phyloP scores from a whole-genome alignment of 2,113 vertebrate genomes.

The Atrichornis clamosus region DNA sequence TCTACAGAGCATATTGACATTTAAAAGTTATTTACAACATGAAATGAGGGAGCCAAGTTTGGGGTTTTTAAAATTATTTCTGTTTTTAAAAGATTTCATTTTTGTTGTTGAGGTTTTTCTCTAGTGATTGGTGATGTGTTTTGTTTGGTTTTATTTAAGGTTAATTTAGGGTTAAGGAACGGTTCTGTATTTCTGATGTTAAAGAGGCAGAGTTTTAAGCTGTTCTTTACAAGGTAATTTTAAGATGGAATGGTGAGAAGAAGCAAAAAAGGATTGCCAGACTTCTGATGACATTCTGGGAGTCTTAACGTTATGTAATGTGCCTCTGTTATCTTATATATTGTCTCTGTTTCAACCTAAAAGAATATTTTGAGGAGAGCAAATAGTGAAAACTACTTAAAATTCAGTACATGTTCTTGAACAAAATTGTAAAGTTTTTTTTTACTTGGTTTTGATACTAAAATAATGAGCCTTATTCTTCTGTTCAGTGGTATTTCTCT shows the following conservation, averaged over 20 bases:
- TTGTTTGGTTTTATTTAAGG: neutral
- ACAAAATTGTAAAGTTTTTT: neutral
- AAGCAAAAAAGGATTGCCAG: neutral
- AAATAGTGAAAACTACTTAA: neutral
- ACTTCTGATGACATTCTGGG: neutral
- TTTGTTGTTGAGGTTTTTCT: neutral
- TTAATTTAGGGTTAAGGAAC: neutral
- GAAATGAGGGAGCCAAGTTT: neutral
- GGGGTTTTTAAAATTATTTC: neutral
- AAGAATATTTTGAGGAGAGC: neutral
- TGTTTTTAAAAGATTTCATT: neutral
- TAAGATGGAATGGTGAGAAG: neutral
- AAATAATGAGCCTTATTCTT: neutral
- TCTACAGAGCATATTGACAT: neutral
- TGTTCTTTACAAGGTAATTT: neutral
- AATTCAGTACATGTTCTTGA: neutral
- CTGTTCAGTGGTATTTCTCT: neutral
- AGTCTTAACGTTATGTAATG: neutral
- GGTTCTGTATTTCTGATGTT: neutral
- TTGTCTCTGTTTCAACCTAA: neutral
- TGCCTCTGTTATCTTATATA: neutral
- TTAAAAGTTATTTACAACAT: neutral
- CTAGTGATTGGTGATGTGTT: neutral
- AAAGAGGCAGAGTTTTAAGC: neutral
- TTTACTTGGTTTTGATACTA: neutral